A percentile compares a stretch with the other conserved stretches of the same genome.
Conservation (phyloP, 2,888 invertebrate species). For the Stenolophus ochropezus region DNA sequence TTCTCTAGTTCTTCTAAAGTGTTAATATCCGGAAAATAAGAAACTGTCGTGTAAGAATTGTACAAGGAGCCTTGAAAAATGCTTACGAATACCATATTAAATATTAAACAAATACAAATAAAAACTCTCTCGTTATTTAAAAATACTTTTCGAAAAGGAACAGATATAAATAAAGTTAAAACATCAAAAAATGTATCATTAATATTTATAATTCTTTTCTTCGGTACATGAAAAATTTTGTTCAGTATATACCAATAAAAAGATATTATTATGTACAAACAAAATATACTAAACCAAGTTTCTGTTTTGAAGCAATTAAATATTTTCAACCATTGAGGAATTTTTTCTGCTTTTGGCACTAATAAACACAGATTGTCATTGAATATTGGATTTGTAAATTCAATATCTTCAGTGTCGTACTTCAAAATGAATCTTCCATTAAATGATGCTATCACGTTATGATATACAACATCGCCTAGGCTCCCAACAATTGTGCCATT, state of each 20-base stretch:
- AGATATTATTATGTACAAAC: slow-evolving; percentile 17
- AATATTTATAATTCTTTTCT: neutral
- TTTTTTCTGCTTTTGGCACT: slow-evolving; percentile 69
- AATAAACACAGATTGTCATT: slow-evolving; percentile 44
- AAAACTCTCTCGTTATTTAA: slow-evolving; percentile 65
- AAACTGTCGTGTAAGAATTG: slow-evolving; percentile 71
- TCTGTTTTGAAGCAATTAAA: slow-evolving; percentile 63
- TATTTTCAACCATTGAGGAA: slow-evolving; percentile 72
- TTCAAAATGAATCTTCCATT: slow-evolving; percentile 44
- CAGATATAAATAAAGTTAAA: slow-evolving; percentile 33
- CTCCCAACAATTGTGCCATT: slow-evolving; percentile 62
- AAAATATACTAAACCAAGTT: slow-evolving; percentile 43
- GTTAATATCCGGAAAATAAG: slow-evolving; percentile 73
- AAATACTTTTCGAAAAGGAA: neutral
- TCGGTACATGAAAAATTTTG: neutral
- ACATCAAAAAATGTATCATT: slow-evolving; percentile 46
- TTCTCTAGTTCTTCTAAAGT: slow-evolving; percentile 71
- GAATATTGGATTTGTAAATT: slow-evolving; percentile 34
- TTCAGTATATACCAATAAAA: slow-evolving; percentile 40
- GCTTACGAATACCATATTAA: slow-evolving; percentile 71
- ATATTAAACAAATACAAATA: slow-evolving; percentile 68
- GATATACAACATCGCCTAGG: slow-evolving; percentile 47
- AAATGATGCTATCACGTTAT: slow-evolving; percentile 6
- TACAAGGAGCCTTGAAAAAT: slow-evolving; percentile 72
- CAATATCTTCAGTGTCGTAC: slow-evolving; percentile 42